Conservation (phyloP, 1,140 invertebrate species). For the Globodera rostochiensis region DNA sequence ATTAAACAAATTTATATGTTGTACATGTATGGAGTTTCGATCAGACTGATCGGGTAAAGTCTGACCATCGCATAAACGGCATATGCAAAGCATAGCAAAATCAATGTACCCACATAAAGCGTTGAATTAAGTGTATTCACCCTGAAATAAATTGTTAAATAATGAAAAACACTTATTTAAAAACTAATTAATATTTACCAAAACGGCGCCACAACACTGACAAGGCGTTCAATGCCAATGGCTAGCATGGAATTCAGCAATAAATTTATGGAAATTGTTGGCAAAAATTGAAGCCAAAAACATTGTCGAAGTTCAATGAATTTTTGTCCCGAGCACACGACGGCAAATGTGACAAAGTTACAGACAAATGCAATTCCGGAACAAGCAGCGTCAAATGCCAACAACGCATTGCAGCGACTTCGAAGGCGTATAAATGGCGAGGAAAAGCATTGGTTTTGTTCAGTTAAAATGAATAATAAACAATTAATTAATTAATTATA, state of each 20-base stretch:
- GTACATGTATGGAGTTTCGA: not conserved
- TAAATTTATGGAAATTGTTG: conserved; percentile 16
- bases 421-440: not conserved
- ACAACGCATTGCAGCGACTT: conserved; percentile 1
- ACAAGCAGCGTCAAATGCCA: not conserved
- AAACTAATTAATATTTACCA: not conserved
- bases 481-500: not conserved
- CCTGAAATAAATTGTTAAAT: not conserved
- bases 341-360: not conserved
- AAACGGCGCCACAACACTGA: conserved; percentile 9
- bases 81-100: not conserved
- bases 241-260: conserved; percentile 10
- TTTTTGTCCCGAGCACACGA: not conserved
- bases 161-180: too few species aligned
- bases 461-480: too few species aligned
- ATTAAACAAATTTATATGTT: too few species aligned
- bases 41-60: not conserved
- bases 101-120: not conserved
- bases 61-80: not conserved
- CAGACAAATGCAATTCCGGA: not conserved
- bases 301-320: conserved; percentile 9
- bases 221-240: conserved; percentile 17
- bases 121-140: not conserved
- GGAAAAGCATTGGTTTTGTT: too few species aligned
- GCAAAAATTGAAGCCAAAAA: conserved; percentile 27